A percentile compares a stretch with the other conserved stretches of the same genome.
Evolutionary conservation across 1,140 invertebrate species (phyloP).

Genomic region (Macrocentrus cingulum): DNA sequence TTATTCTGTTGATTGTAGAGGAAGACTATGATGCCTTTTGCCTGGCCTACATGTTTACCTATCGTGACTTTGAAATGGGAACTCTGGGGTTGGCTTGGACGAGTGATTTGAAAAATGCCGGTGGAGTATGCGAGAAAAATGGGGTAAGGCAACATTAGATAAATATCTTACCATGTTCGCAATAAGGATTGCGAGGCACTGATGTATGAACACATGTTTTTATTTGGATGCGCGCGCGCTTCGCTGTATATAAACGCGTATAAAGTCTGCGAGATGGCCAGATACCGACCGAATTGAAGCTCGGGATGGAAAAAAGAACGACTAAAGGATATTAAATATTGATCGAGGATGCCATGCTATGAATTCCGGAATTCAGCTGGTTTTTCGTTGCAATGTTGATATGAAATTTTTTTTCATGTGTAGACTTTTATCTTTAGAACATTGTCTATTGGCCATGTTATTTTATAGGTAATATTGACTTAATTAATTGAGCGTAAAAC

Average conservation of each 20-base stretch:
- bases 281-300: constrained; percentile 4
- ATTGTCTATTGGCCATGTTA: too few relatives aligned
- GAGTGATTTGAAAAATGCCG: constrained; percentile 90
- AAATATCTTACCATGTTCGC: neutral
- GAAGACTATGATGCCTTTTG: constrained; percentile 98
- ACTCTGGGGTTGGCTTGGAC: constrained; percentile 98
- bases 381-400: too few relatives aligned
- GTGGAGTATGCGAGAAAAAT: constrained; percentile 92
- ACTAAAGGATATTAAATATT: constrained; percentile 39
- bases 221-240: constrained; percentile 1
- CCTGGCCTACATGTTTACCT: constrained; percentile 98
- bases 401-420: too few relatives aligned
- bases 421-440: too few relatives aligned
- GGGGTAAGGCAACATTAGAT: constrained; percentile 64
- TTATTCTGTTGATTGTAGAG: constrained; percentile 64
- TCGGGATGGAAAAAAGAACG: constrained; percentile 20
- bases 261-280: constrained; percentile 1
- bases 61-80: constrained; percentile 97
- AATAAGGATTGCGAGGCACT: neutral
- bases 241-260: constrained; percentile 5
- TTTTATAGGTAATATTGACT: too few relatives aligned
- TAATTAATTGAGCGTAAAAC: too few relatives aligned
- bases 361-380: too few relatives aligned
- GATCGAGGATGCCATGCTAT: constrained; percentile 25
- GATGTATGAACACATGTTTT: neutral